phyloP scores from a whole-genome alignment of 1,140 invertebrate species.

The Trachelipus rathkii region DNA sequence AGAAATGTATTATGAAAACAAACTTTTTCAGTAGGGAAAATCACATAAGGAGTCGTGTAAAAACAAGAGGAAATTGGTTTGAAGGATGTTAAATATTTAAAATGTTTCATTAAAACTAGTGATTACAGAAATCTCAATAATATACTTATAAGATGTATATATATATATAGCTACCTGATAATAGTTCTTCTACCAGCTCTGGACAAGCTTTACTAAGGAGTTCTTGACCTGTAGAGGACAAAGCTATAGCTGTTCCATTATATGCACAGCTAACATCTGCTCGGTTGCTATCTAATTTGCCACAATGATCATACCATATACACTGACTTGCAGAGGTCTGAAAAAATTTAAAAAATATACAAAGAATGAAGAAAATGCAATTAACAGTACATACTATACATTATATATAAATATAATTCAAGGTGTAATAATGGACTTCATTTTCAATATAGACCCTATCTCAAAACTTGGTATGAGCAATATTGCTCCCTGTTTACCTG shows the following conservation, averaged over 20 bases:
- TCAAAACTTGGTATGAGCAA: no score
- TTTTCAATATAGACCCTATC: no score
- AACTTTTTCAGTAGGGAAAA: no score
- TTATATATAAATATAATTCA: no score
- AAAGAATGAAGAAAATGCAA: no score
- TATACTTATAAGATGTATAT: not conserved
- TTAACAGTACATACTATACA: no score
- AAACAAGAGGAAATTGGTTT: no score
- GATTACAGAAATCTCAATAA: not conserved
- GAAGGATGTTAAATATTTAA: no score
- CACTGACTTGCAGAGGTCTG: slow-evolving; percentile 56
- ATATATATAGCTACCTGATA: slow-evolving; percentile 20
- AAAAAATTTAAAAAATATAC: not conserved
- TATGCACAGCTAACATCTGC: slow-evolving; percentile 65
- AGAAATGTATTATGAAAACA: no score
- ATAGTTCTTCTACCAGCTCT: slow-evolving; percentile 28
- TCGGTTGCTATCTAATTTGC: slow-evolving; percentile 39
- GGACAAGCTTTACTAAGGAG: slow-evolving; percentile 33
- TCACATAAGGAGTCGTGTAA: no score
- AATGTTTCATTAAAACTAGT: not conserved
- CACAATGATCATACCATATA: slow-evolving; percentile 72
- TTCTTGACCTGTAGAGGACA: slow-evolving; percentile 50
- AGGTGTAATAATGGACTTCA: no score
- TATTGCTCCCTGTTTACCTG: no score
- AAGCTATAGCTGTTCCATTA: slow-evolving; percentile 62